A percentile compares a stretch with the other conserved stretches of the same genome.
Conservation (phyloP, 2,113 vertebrate genomes). For the Anolis sagrei region DNA sequence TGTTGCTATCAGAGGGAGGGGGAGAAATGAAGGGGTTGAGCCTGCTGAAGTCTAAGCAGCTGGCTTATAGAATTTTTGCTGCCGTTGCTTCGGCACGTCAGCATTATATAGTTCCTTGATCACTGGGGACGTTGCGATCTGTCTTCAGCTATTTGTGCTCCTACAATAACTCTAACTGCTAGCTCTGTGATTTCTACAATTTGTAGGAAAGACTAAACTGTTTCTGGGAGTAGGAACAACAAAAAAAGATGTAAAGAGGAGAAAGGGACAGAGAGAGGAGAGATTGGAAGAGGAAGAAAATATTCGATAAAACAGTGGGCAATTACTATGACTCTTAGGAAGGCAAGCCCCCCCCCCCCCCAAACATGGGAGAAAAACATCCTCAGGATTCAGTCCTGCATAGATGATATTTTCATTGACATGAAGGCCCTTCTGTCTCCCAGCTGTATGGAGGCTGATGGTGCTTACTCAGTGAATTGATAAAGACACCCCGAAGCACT, state of each 20-base stretch:
- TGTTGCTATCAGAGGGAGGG: constrained; percentile 30
- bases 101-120: constrained; percentile 70
- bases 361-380: not conserved
- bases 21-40: constrained; percentile 31
- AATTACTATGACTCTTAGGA: constrained; percentile 30
- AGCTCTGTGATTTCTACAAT: constrained; percentile 60
- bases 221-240: constrained; percentile 65
- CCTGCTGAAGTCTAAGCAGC: constrained; percentile 61
- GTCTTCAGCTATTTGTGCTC: constrained; percentile 76
- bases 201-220: constrained; percentile 57
- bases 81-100: constrained; percentile 63
- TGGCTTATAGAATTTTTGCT: constrained; percentile 69
- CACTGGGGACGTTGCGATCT: constrained; percentile 71
- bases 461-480: not conserved
- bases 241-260: constrained; percentile 55
- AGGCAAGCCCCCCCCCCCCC: not conserved
- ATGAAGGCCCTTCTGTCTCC: not conserved
- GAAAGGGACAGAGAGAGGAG: constrained; percentile 21
- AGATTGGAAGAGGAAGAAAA: no score
- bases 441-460: not conserved
- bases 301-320: constrained; percentile 34
- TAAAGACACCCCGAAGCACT: not conserved
- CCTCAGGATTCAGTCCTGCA: not conserved
- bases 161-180: constrained; percentile 76
- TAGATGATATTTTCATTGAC: not conserved